phyloP scores from a whole-genome alignment of 2,888 invertebrate species.

The Drosophila kokeensis region DNA sequence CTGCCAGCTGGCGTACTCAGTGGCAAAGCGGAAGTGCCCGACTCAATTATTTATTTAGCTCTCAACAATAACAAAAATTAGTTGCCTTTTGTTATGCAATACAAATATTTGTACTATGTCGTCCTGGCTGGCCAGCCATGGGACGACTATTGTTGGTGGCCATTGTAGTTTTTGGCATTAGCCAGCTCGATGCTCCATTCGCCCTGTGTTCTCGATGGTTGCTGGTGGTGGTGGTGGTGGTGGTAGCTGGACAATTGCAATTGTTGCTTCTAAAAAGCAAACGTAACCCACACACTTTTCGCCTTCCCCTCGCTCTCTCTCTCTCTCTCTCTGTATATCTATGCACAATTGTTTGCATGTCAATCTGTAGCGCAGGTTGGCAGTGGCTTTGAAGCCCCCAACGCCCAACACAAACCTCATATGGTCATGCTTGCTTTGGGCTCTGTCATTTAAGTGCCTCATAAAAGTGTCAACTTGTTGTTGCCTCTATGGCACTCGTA shows the following conservation, averaged over 20 bases:
- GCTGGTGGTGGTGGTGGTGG: neutral
- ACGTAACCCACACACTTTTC: slow-evolving; percentile 1
- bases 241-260: slow-evolving; percentile 69
- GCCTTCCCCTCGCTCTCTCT: neutral
- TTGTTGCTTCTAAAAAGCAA: slow-evolving; percentile 65
- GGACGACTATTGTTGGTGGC: slow-evolving; percentile 51
- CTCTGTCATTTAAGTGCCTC: slow-evolving; percentile 82
- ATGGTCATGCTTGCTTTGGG: slow-evolving; percentile 66
- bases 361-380: slow-evolving; percentile 70
- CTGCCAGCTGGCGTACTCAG: slow-evolving; percentile 14
- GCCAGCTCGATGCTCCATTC: slow-evolving; percentile 24
- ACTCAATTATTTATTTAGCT: slow-evolving; percentile 77
- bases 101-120: slow-evolving; percentile 63
- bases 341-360: slow-evolving; percentile 73
- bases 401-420: slow-evolving; percentile 36
- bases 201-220: neutral
- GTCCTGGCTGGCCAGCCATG: slow-evolving; percentile 33
- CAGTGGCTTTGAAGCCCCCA: slow-evolving; percentile 19
- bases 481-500: slow-evolving; percentile 58
- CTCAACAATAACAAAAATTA: slow-evolving; percentile 60
- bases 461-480: slow-evolving; percentile 83
- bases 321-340: neutral
- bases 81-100: slow-evolving; percentile 71
- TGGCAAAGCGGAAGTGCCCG: slow-evolving; percentile 69
- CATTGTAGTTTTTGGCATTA: slow-evolving; percentile 63